phyloP scores from a whole-genome alignment of 1,140 invertebrate species.

The Sogatella furcifera region DNA sequence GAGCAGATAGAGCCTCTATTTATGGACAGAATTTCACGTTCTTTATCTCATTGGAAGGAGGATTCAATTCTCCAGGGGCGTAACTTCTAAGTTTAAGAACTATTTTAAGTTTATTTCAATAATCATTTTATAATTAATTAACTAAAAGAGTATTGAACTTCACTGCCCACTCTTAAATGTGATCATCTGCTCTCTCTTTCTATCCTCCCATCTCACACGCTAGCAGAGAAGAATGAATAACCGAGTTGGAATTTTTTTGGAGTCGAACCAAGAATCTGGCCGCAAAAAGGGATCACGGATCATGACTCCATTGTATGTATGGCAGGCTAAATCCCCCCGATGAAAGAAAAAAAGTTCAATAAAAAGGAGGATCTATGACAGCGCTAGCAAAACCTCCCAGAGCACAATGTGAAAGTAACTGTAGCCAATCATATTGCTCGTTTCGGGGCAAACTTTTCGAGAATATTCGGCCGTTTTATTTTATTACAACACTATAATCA shows the following conservation, averaged over 20 bases:
- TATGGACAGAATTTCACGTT: no score
- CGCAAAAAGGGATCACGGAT: background rate
- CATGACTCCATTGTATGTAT: background rate
- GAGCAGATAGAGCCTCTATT: no score
- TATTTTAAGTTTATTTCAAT: no score
- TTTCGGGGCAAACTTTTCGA: no score
- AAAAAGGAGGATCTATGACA: background rate
- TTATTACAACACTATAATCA: background rate
- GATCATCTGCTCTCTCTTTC: no score
- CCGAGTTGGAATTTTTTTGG: background rate
- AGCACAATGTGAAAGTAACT: background rate
- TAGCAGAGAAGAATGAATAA: background rate
- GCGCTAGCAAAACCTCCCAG: background rate
- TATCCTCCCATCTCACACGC: background rate
- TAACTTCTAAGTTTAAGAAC: no score
- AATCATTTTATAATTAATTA: no score
- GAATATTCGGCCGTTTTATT: background rate
- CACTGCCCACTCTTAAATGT: no score
- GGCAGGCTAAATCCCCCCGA: background rate
- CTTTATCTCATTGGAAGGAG: no score
- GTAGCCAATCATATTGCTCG: no score
- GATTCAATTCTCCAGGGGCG: no score
- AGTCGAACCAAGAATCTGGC: background rate
- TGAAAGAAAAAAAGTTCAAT: background rate
- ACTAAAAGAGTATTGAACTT: no score